Base-by-base conservation (phyloP, 2,797 vertebrate genomes). In the Ispidina picta region DNA sequence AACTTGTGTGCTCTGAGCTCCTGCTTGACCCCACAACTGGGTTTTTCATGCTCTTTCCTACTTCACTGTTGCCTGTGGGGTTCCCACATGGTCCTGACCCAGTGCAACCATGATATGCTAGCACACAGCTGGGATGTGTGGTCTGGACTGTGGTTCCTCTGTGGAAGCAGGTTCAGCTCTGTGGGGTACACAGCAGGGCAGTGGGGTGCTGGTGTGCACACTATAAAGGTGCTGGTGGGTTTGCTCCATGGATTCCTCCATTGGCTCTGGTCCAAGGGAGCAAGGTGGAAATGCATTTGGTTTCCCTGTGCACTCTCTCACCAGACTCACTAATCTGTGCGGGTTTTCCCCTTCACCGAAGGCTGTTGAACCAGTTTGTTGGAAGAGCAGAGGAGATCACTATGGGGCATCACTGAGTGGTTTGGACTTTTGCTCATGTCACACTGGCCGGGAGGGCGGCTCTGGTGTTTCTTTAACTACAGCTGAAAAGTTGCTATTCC, bases 251-350 rank as follows among this genome's bases (percentile, higher is more conserved):
- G 55, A 28, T 10, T 15, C 20, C 18, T 58, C 65, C 44, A 1
- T 17, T 0, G 0, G 44, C 82, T 68, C 72, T 16, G 2, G 63
- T 4, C 3, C 2, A 48, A 17, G 71, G 63, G 10, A 51, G 13
- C 1, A 5, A 31, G 15, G 11, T 16, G 52, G 46, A 19, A 48
- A 43, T 0, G 2, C 2, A 1, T 12, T 7, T 9, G 51, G 51
- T 83, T 31, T 43, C 25, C 62, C 11, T 4, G 14, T 0, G 1
- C 3, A 3, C 14, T 1, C 55, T 46, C 74, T 25, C 71, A 48
- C 62, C 26, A 4, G 3, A 1, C 60, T 52, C 41, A 0, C 37
- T 4, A 2, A 28, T n/a, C 59, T 1, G 0, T 3, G 25, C 44
- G n/a, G 52, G 4, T 29, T 62, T 80, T 73, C 26, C 59, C 58